Base-by-base conservation (phyloP, 2,888 invertebrate species). In the Chironomus riparius region DNA sequence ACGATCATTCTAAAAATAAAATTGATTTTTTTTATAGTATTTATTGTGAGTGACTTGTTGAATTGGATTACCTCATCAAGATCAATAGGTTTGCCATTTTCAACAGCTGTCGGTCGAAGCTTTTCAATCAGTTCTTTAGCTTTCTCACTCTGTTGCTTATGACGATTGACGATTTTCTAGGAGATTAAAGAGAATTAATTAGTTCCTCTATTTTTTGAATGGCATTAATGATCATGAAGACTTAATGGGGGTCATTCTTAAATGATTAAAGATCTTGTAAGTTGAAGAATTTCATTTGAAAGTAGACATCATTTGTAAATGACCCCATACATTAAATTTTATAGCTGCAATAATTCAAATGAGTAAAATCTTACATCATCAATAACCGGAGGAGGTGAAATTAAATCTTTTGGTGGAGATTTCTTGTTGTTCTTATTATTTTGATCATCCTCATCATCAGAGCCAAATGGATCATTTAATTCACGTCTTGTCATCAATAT, bases 401-500 rank as follows among this genome's bases (percentile, higher is more conserved):
- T 69, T 47, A 61, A 28, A 38, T 77, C 68, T 38, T 70, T 61
- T 48, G 68, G 70, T 21, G 71, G 68, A 18, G 74, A 71, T 38
- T 61, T 76, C 47, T 76, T 77, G 7, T 75, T 78, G 21, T 24
- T 71, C 50, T 38, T 38, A 38, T 2, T 70, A 13, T 65, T 22
- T 13, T 85, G 85, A 38, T 92, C 92, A 72, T 93, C 93, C 77
- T 92, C 93, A 21, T 94, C 94, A 80, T 95, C 94, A 38, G 95
- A 95, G 70, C 94, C 95, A 84, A 95, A 94, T 0, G 95, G 95
- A 85, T 96, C 95, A 5, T 90, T 91, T 78, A 93, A 86, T 83
- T 95, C 93, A 76, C 93, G 89, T 78, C 93, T 88, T 0, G 94
- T 94, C 94, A 95, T 94, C 79, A 94, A 85, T 80, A 76, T 79